phyloP scores from a whole-genome alignment of 2,888 invertebrate species.

The Gisinianus flammeolus region DNA sequence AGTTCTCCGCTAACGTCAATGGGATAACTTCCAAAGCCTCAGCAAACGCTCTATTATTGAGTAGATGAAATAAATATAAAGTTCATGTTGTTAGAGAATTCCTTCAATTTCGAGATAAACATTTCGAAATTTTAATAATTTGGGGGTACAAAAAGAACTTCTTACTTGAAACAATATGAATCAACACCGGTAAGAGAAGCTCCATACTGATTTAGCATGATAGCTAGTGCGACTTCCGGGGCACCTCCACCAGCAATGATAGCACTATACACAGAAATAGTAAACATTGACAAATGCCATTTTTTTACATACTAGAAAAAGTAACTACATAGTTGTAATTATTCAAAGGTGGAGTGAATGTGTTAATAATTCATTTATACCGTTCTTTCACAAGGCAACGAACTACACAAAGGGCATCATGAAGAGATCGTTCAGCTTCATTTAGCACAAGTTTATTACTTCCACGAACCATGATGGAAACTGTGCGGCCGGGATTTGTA shows the following conservation, averaged over 20 bases:
- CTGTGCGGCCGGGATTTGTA: conserved; percentile 84
- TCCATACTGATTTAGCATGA: conserved; percentile 80
- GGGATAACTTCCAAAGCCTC: conserved; percentile 95
- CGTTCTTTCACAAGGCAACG: conserved; percentile 93
- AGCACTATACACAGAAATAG: conserved; percentile 65
- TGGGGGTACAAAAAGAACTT: not conserved
- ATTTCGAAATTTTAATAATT: not conserved
- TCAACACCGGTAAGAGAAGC: conserved; percentile 88
- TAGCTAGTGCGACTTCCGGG: conserved; percentile 93
- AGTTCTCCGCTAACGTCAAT: conserved; percentile 88
- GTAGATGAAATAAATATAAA: too few relatives aligned
- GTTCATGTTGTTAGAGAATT: too few relatives aligned
- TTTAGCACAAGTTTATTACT: conserved; percentile 87
- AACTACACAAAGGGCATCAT: conserved; percentile 91
- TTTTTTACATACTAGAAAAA: too few relatives aligned
- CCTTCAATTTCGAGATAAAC: too few relatives aligned
- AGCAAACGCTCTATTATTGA: conserved; percentile 82
- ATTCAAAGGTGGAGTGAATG: too few relatives aligned
- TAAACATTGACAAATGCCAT: not conserved
- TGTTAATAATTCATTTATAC: conserved; percentile 59
- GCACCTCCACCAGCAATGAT: conserved; percentile 96
- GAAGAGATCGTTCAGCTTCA: conserved; percentile 88
- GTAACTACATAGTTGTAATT: too few relatives aligned
- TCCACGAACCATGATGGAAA: conserved; percentile 89
- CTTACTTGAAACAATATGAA: conserved; percentile 82